These are phyloP conservation scores for Rhagoletis pomonella DNA, from an alignment of 1,140 invertebrate genomes.

Conservation along the genomic window DNA sequence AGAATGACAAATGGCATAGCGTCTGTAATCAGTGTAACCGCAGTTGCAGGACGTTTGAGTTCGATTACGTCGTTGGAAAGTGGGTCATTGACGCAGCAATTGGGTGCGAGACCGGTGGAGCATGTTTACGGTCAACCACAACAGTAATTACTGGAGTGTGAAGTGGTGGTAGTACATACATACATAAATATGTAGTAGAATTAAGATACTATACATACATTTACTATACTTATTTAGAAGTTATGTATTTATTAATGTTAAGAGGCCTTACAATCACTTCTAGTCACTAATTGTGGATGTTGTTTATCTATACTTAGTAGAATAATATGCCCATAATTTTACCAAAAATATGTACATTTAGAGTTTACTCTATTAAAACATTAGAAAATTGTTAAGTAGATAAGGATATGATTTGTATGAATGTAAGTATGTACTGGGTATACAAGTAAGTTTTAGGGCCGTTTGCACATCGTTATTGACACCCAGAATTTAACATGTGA, in stretches of 20 bases:
- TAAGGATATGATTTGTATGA: neutral
- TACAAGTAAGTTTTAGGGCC: no score
- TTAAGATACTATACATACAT: no score
- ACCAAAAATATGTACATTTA: constrained; percentile 19
- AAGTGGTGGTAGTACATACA: neutral
- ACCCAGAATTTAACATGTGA: no score
- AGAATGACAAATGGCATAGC: constrained; percentile 51
- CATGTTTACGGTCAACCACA: neutral
- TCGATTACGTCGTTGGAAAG: neutral
- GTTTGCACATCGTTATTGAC: no score
- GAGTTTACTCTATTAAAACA: neutral
- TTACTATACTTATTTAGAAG: no score
- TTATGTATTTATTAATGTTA: neutral
- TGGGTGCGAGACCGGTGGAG: neutral
- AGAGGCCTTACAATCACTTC: constrained; percentile 40
- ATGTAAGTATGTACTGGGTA: no score
- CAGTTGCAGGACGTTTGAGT: constrained; percentile 11
- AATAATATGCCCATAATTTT: neutral
- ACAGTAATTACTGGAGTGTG: neutral
- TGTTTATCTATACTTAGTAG: neutral
- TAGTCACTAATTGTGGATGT: constrained; percentile 24
- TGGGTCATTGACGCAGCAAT: neutral
- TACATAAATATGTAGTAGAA: neutral
- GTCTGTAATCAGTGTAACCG: neutral
- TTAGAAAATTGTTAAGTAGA: neutral